Evolutionary conservation across 2,888 invertebrate genomes (phyloP).

Genomic region (Coenonympha glycerion): DNA sequence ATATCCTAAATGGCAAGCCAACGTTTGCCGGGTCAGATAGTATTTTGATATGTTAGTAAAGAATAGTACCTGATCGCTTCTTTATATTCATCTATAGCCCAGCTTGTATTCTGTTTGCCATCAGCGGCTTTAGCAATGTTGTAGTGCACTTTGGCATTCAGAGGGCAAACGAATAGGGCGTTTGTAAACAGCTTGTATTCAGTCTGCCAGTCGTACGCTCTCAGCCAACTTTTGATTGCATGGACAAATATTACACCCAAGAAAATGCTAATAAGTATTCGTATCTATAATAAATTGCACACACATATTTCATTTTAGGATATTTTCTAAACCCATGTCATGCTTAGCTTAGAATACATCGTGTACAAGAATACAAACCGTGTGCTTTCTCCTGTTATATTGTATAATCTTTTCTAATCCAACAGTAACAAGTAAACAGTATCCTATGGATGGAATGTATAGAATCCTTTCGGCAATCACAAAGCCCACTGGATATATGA

Average conservation of each 20-base stretch:
- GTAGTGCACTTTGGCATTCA: constrained; percentile 95
- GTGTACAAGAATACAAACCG: neutral
- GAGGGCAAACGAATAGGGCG: constrained; percentile 90
- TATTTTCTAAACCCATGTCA: no score
- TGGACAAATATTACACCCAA: constrained; percentile 39
- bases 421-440: constrained; percentile 81
- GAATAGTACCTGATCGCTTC: constrained; percentile 80
- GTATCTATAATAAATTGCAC: constrained; percentile 8
- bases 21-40: no score
- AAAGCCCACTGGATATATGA: constrained; percentile 91
- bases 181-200: constrained; percentile 87
- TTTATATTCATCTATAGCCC: constrained; percentile 86
- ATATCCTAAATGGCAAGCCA: no score
- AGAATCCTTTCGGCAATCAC: constrained; percentile 91
- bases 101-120: constrained; percentile 79
- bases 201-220: constrained; percentile 86
- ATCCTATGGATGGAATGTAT: constrained; percentile 88
- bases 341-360: no score
- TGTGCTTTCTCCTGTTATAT: neutral
- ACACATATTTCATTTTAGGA: no score
- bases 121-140: constrained; percentile 93
- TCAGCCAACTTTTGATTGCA: constrained; percentile 70
- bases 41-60: no score
- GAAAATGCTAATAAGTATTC: constrained; percentile 26
- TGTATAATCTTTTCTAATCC: constrained; percentile 67